A percentile compares a stretch with the other conserved stretches of the same genome.
Evolutionary conservation across 2,888 invertebrate genomes (phyloP).

Genomic region (Acrobasis suavella): DNA sequence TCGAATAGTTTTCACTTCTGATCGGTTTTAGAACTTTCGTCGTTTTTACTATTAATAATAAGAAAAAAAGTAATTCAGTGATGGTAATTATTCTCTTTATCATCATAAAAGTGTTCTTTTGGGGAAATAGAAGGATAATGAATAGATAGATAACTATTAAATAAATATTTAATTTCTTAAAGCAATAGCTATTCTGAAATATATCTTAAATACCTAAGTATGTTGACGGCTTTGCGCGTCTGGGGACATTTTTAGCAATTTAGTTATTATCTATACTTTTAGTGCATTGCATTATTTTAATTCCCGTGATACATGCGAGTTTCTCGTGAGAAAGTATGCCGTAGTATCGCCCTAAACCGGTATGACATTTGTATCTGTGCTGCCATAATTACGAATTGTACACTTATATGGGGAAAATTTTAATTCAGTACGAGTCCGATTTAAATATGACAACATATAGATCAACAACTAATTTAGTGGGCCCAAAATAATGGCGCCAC

Average conservation of each 20-base stretch:
- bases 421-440: neutral
- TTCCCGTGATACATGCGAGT: neutral
- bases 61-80: too few species aligned
- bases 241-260: too few species aligned
- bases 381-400: conserved; percentile 3
- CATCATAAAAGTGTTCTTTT: too few species aligned
- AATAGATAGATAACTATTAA: neutral
- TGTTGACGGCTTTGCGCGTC: too few species aligned
- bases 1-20: conserved; percentile 21
- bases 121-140: too few species aligned
- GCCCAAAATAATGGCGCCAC: too few species aligned
- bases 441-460: neutral
- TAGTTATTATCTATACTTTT: too few species aligned
- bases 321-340: neutral
- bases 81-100: too few species aligned
- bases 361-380: conserved; percentile 13
- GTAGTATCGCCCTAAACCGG: neutral
- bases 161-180: too few species aligned
- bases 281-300: neutral
- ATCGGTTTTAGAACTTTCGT: neutral
- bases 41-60: neutral
- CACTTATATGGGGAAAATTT: neutral
- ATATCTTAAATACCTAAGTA: too few species aligned
- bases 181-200: too few species aligned
- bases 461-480: too few species aligned